Base-by-base conservation (phyloP, 1,140 invertebrate species). In the Drosophila parvula region DNA sequence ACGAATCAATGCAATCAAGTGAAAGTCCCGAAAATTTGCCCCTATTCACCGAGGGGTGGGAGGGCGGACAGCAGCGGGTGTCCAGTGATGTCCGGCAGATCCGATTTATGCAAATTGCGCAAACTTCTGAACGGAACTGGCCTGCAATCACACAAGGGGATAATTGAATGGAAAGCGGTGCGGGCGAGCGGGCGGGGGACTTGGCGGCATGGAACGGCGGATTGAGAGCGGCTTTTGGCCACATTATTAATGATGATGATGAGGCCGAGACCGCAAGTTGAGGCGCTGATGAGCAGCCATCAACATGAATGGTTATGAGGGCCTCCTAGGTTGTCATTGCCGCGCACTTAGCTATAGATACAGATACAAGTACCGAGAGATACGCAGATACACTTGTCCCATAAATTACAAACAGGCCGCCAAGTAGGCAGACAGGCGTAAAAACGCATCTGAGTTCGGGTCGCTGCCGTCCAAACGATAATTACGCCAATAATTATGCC, bases 401-500 rank as follows among this genome's bases (percentile, higher is more conserved):
- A 81, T 88, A 82, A 85, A 88, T 88, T 85, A 80, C 65, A 41
- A 59, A 44, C 62, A 50, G 75, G 81, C 41, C 57, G 45, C 40
- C 68, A 50, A 62, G 56, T 75, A 79, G 71, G 82, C 83, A 85
- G 83, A 88, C 82, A 76, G 75, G 70, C 79, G 69, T 77, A 80
- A 71, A 77, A 85, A 79, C 60, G 81, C 69, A 75, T 74, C 57
- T 38, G 53, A 57, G 44, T 63, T 48, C 44, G 65, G 74, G 44
- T 74, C 51, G 57, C 41, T 36, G 58, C 36, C 56, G 70, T 50
- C 40, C 58, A 65, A 65, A 76, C 70, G 53, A 76, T 82, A 82
- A 82, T 88, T 81, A 68, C 74, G 79, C 70, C 84, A 85, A 85
- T 85, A 85, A 85, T 85, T 88, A 88, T 85, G 79, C 70, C 83